A percentile compares a stretch with the other conserved stretches of the same genome.
phyloP scores from a whole-genome alignment of 2,113 vertebrate genomes.

The Daubentonia madagascariensis region DNA sequence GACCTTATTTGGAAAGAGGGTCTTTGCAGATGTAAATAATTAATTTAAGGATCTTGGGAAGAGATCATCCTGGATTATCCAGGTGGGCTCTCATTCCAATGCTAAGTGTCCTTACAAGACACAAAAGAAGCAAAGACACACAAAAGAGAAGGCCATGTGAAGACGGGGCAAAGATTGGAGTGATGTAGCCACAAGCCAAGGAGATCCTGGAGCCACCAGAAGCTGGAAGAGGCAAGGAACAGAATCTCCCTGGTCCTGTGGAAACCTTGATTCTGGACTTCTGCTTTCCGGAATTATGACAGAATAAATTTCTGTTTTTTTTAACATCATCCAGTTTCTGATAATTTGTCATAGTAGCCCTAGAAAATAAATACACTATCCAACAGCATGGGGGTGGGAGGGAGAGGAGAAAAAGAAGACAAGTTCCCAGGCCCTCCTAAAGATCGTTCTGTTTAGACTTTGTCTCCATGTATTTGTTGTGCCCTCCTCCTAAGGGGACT shows the following conservation, averaged over 20 bases:
- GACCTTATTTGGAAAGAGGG: not conserved
- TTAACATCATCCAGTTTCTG: not conserved
- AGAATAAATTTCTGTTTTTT: not conserved
- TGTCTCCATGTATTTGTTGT: not conserved
- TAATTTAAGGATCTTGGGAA: not conserved
- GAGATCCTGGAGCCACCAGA: not conserved
- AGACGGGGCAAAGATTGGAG: not conserved
- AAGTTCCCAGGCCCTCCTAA: not conserved
- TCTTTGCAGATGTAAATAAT: not conserved
- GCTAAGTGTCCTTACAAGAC: not conserved
- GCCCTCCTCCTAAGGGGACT: not conserved
- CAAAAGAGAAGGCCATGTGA: not conserved
- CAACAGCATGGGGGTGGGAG: not conserved
- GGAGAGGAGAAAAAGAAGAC: not conserved
- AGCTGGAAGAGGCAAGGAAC: rapidly evolving
- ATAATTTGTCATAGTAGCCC: not conserved
- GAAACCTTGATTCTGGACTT: not conserved
- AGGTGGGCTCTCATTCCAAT: not conserved
- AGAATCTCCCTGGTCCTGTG: not conserved
- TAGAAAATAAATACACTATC: not conserved
- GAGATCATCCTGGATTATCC: not conserved
- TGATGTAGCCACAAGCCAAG: rapidly evolving
- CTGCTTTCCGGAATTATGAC: not conserved
- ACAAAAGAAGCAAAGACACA: not conserved
- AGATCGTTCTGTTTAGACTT: not conserved